These are phyloP conservation scores for Cerastis leucographa DNA, from an alignment of 2,888 invertebrate species.

Conservation along the genomic window DNA sequence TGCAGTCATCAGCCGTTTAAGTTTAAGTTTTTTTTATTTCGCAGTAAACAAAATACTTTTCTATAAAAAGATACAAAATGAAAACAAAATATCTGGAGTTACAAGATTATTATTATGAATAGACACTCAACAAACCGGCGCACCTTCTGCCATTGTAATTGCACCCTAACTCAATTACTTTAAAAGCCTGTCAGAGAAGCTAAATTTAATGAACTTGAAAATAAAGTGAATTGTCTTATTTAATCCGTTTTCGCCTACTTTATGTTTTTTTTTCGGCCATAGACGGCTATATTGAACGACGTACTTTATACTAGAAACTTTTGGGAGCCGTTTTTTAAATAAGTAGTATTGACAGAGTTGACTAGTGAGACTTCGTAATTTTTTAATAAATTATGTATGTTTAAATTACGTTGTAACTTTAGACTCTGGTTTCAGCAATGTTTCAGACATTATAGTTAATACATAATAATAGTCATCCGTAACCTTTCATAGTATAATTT, in stretches of 20 bases:
- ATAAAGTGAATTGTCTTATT: conserved; percentile 85
- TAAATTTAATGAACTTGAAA: conserved; percentile 88
- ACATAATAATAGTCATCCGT: background rate
- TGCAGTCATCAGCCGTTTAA: too few species aligned
- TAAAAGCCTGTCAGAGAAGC: conserved; percentile 88
- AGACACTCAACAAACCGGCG: conserved; percentile 50
- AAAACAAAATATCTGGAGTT: conserved; percentile 21
- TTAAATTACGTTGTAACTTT: background rate
- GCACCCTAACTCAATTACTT: conserved; percentile 86
- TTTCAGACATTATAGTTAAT: background rate
- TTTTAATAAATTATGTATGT: conserved; percentile 26
- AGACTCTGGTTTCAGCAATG: background rate
- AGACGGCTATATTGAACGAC: conserved; percentile 59
- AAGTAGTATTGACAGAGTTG: conserved; percentile 1
- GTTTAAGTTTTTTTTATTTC: background rate
- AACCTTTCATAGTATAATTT: too few species aligned
- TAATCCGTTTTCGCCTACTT: conserved; percentile 76
- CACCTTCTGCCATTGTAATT: conserved; percentile 79
- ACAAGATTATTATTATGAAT: conserved; percentile 52
- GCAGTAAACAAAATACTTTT: background rate
- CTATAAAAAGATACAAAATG: background rate
- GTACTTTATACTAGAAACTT: conserved; percentile 15
- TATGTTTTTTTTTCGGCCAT: conserved; percentile 64
- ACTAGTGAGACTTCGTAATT: conserved; percentile 11
- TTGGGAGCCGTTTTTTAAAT: conserved; percentile 6